Conservation (phyloP, 2,113 vertebrate species). For the Odontophorus gujanensis region DNA sequence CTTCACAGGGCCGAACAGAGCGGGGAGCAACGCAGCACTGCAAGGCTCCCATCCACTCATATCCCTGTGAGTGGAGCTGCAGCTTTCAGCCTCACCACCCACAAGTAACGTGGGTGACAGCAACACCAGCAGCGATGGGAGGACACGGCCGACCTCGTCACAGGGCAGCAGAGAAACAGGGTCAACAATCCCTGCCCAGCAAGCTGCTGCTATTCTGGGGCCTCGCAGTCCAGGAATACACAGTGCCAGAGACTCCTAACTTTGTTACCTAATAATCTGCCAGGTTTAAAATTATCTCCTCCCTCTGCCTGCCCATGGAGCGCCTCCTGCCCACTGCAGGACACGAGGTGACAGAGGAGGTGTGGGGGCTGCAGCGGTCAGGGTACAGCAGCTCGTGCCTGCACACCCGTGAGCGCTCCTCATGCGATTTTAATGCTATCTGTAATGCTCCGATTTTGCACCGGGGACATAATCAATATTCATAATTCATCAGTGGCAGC, state of each 20-base stretch:
- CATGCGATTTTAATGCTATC: accelerated
- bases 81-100: too few species aligned
- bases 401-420: accelerated
- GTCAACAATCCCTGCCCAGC: not conserved
- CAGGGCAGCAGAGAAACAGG: not conserved
- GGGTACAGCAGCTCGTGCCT: too few species aligned
- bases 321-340: not conserved
- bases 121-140: not conserved
- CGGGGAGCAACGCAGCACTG: not conserved
- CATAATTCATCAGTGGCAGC: accelerated
- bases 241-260: not conserved
- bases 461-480: not conserved
- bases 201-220: not conserved
- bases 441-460: accelerated
- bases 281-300: not conserved
- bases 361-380: too few species aligned
- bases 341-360: too few species aligned
- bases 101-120: accelerated
- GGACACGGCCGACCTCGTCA: not conserved
- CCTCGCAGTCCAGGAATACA: not conserved
- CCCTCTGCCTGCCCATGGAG: not conserved
- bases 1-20: not conserved
- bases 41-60: not conserved
- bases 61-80: too few species aligned
- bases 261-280: not conserved